phyloP scores from a whole-genome alignment of 2,797 vertebrate species.

The Sardinella longiceps region DNA sequence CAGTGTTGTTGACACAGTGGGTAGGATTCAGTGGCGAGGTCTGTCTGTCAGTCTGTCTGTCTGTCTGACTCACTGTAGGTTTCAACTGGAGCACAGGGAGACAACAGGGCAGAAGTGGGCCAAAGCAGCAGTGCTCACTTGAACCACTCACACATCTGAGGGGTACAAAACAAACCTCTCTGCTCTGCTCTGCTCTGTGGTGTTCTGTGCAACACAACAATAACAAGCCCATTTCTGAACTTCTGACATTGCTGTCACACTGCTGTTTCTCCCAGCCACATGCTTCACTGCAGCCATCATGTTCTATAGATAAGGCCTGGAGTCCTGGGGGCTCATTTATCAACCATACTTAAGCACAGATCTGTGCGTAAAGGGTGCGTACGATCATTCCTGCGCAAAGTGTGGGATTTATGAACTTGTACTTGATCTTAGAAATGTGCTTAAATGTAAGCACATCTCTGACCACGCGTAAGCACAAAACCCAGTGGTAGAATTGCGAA shows the following conservation, averaged over 20 bases:
- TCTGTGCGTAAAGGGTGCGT: too few species aligned
- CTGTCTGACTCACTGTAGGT: not conserved
- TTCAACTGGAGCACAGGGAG: not conserved
- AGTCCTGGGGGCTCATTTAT: too few species aligned
- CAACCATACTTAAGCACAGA: too few species aligned
- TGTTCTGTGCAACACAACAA: not conserved
- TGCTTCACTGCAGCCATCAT: not conserved
- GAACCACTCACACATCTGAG: not conserved
- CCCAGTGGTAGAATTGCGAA: too few species aligned
- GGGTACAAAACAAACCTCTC: not conserved
- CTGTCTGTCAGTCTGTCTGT: not conserved
- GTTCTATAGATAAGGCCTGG: not conserved
- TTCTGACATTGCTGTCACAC: not conserved
- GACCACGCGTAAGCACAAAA: too few species aligned
- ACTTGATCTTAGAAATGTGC: too few species aligned
- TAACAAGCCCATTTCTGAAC: not conserved
- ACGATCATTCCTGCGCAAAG: too few species aligned
- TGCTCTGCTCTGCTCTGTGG: too few species aligned
- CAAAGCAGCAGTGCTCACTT: not conserved
- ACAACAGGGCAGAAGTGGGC: not conserved
- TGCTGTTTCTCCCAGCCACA: not conserved
- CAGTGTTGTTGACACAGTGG: too few species aligned
- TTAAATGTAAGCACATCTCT: too few species aligned
- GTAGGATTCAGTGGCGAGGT: not conserved
- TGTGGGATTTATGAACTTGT: too few species aligned